Evolutionary conservation across 2,113 vertebrate genomes (phyloP), one percentile per base, ranked within the genome.

Genomic region (Corynorhinus townsendii): DNA sequence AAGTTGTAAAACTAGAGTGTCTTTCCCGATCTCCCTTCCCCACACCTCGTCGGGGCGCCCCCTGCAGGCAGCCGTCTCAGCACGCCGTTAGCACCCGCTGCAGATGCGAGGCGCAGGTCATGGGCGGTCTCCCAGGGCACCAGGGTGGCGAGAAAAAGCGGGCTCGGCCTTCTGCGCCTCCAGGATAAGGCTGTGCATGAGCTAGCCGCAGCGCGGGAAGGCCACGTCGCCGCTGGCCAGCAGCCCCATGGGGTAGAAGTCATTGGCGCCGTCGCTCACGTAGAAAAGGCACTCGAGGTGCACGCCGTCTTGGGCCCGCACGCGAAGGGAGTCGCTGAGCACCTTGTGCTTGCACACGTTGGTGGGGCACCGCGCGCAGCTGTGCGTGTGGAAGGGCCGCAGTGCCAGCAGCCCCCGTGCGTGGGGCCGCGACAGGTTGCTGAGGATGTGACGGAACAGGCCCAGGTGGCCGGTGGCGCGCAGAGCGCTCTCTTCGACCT

Each of bases 271-370:
- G 0, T 99, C 99, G 0, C 99, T 99, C 0, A 99, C 98, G 69
- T 99, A 99, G 97, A 99, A 98, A 8, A 99, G 94, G 72, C 98
- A 98, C 97, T 99, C 99, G 80, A 99, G 99, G 3, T 98, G 98
- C 30, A 98, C 98, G 16, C 98, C 98, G 94, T 99, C 99, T 82
- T 98, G 98, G n/a, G 98, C 98, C 91, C 99, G 97, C 97, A 99
- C 98, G 0, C 98, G 97, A 96, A 99, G 98, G 93, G 99, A 99
- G 22, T 99, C 99, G 0, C 97, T 95, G 1, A 99, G 98, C 66
- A 99, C 96, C 96, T 98, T 99, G 85, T 99, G 98, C 96, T 99
- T 99, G 98, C 99, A 99, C 99, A 99, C 99, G 98, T 99, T 99
- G 95, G 98, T 95, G 0, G 99, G 99, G 96, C 99, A 99, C 10